These are phyloP conservation scores for Serripes groenlandicus DNA, from an alignment of 2,888 invertebrate species.

Conservation along the genomic window DNA sequence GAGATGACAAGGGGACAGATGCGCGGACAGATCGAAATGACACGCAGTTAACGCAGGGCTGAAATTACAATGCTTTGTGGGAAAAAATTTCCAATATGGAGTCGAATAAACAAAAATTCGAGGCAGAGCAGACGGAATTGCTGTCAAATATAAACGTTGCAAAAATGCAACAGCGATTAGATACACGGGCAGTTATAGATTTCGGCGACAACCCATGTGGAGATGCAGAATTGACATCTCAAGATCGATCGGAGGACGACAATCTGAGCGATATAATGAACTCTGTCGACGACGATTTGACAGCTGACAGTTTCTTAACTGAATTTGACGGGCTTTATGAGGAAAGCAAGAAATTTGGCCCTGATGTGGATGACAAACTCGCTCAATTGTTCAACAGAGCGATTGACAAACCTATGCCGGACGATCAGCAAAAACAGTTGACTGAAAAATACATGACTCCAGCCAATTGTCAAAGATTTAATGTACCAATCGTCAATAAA, in stretches of 20 bases:
- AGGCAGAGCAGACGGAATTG: not conserved
- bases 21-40: too few relatives aligned
- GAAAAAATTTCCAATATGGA: constrained; percentile 17
- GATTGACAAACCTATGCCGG: not conserved
- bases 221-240: not conserved
- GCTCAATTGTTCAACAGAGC: constrained; percentile 4
- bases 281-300: not conserved
- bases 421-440: constrained; percentile 14
- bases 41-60: too few relatives aligned
- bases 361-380: not conserved
- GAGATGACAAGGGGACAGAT: too few relatives aligned
- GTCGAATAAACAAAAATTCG: not conserved
- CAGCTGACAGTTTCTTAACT: not conserved
- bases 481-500: constrained; percentile 10
- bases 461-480: constrained; percentile 3
- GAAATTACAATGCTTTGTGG: too few relatives aligned
- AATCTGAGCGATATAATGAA: not conserved
- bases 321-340: constrained; percentile 23
- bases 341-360: not conserved
- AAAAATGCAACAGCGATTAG: constrained; percentile 7
- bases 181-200: not conserved
- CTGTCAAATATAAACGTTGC: constrained; percentile 12
- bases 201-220: not conserved
- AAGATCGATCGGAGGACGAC: not conserved
- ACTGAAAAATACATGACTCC: constrained; percentile 10